Base-by-base conservation (phyloP, 2,113 vertebrate genomes). In the Sula dactylatra region DNA sequence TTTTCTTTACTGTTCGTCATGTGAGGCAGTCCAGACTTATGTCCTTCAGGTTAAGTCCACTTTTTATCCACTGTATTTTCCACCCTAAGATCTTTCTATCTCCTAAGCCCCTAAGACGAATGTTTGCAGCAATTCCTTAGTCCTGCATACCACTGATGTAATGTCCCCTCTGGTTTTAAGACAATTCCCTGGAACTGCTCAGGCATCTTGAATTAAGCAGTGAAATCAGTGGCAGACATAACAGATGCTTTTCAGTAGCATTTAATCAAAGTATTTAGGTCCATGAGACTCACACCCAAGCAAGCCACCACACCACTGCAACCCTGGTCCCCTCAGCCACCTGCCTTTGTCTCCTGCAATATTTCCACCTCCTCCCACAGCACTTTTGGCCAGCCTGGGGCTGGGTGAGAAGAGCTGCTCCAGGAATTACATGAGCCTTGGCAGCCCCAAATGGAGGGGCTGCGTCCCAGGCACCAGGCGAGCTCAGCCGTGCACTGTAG, bases 371-470 rank as follows among this genome's bases (percentile, higher is more conserved):
- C 27, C 34, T 58, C 10, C 21, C 22, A 22, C 10, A 38, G 47
- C 8, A 25, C 71, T 69, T 86, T 50, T 4, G 21, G 21, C 21
- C 24, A 64, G 15, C 8, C 59, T 19, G 16, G 20, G 44, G 16
- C 69, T 73, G 66, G 14, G 34, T 18, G 10, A 52, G 36, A 62
- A 74, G 18, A 47, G 54, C 42, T 62, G 47, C 31, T 79, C 36
- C 0, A 3, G 36, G 50, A 42, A 1, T 54, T 83, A 16, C 14
- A 25, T 1, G 12, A 71, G 21, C 7, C 25, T 52, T 1, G 5
- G 14, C 16, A 88, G 16, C 42, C 31, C 9, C 1, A 8, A 52
- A 49, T 7, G 18, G 69, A 50, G 34, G 13, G 19, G 15, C 11
- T 40, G 67, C 5, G 3, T 52, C 26, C 34, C 25, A 32, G 42